Base-by-base conservation (phyloP, 2,113 vertebrate species). In the Tautogolabrus adspersus region DNA sequence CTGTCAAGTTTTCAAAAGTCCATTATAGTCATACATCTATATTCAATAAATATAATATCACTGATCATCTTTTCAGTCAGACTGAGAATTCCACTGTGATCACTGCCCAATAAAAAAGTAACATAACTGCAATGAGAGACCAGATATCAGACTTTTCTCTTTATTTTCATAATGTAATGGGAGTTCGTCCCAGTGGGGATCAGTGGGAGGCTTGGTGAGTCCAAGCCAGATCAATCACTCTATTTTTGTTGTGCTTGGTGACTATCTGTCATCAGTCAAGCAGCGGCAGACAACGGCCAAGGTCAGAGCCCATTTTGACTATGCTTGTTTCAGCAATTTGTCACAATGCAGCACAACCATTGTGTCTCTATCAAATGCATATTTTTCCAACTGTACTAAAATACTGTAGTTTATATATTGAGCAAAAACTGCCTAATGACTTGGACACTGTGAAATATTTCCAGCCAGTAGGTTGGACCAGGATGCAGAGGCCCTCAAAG, bases 201-300 rank as follows among this genome's bases (percentile, higher is more conserved):
- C 79, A 71, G 51, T 10, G 18, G 71, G 51, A 46, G 6, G n/a
- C 68, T 69, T 10, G 11, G 70, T 11, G 58, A 79, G 68, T 76
- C 30, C 65, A 1, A n/a, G 66, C 8, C 56, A 51, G 40, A 83
- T 91, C 42, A 37, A 85, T 85, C 74, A 49, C 68, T 79, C 30
- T 65, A 62, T 80, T 79, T 81, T 69, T 81, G 83, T 86, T 79
- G 78, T 34, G 30, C 30, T 34, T 78, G 72, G 75, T 59, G 67
- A 81, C 82, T 78, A 57, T 77, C 66, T 80, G 55, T 79, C 75
- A 90, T 90, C 83, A 80, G 61, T 88, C 77, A 88, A 55, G 18
- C 16, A 52, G 55, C 19, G 1, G 54, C n/a, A 11, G 83, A 80
- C 82, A 64, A 69, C 64, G 67, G 56, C 61, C 87, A 90, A 90